Base-by-base conservation (phyloP, 1,140 invertebrate species). In the Macrobrachium nipponense region DNA sequence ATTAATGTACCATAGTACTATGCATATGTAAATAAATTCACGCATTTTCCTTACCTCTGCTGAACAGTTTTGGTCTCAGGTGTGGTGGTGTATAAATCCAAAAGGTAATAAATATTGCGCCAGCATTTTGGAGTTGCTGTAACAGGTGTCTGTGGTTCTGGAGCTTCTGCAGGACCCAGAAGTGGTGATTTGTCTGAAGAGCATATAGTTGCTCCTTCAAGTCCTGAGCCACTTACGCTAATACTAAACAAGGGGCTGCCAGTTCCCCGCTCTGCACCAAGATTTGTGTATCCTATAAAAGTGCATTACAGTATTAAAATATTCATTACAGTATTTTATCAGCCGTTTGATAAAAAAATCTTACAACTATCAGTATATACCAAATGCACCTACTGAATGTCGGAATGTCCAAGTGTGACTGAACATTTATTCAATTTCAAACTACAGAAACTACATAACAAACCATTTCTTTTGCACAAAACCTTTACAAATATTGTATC, bases 1-100 rank as follows among this genome's bases (percentile, higher is more conserved):
- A 17, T 77, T 77, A 20, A 15, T 18, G 11, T 11, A 36, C 18
- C n/a, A 5, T 20, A n/a, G n/a, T n/a, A n/a, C n/a, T n/a, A n/a
- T n/a, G n/a, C n/a, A 36, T 36, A 36, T 36, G 27, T 4, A 36
- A 36, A 4, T 36, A 36, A 36, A 36, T 36, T 36, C 27, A 36
- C 4, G 20, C 20, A 1, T n/a, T 27, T 14, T 43, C 17, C 75
- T 72, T 51, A 87, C 87, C 87, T 87, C 43, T 87, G 87, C 66
- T 87, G 87, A 43, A 98, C 95, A 0, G 97, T 98, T 91, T 98
- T 98, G 0, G 96, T 96, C 90, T 98, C 97, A 0, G 97, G 97
- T 94, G 97, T 96, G 20, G 96, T 97, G 5, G 97, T 96, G 90
- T 99, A 98, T 27, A 98, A 91, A 90, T 98, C 97, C 60, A 99